A percentile compares a stretch with the other conserved stretches of the same genome.
These are phyloP conservation scores for Syngnathus floridae DNA, from an alignment of 2,113 vertebrate genomes.

Conservation along the genomic window DNA sequence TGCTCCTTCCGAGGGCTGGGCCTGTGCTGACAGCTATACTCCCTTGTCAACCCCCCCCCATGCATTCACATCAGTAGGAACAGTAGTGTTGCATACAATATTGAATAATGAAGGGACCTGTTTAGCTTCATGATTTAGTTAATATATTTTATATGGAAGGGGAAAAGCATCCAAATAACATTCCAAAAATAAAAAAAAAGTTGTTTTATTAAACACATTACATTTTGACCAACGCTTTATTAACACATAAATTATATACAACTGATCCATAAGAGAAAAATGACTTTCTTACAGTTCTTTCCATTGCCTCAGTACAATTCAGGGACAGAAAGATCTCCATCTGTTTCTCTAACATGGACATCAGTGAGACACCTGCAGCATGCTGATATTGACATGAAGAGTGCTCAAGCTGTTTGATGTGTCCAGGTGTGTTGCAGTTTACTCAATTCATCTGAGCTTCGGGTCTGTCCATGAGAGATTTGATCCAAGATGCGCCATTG, in stretches of 20 bases:
- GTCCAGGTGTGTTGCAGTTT: constrained; percentile 22
- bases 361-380: constrained; percentile 51
- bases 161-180: background rate
- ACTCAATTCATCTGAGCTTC: constrained; percentile 72
- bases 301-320: constrained; percentile 1
- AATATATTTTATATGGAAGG: constrained; percentile 26
- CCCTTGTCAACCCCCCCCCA: constrained; percentile 7
- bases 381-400: constrained; percentile 23
- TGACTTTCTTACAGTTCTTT: constrained; percentile 5
- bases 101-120: constrained; percentile 6
- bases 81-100: background rate
- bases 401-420: constrained; percentile 28
- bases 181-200: constrained; percentile 6
- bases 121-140: constrained; percentile 4
- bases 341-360: constrained; percentile 21
- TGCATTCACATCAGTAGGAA: constrained; percentile 14
- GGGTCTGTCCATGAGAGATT: constrained; percentile 90
- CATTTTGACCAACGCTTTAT: constrained; percentile 4
- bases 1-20: constrained; percentile 76
- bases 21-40: constrained; percentile 51
- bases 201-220: constrained; percentile 4
- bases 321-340: background rate
- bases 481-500: constrained; percentile 90
- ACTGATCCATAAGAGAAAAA: background rate
- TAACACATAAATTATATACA: constrained; percentile 44